Conservation (phyloP, 2,797 vertebrate species). For the Hypotaenidia okinawae region DNA sequence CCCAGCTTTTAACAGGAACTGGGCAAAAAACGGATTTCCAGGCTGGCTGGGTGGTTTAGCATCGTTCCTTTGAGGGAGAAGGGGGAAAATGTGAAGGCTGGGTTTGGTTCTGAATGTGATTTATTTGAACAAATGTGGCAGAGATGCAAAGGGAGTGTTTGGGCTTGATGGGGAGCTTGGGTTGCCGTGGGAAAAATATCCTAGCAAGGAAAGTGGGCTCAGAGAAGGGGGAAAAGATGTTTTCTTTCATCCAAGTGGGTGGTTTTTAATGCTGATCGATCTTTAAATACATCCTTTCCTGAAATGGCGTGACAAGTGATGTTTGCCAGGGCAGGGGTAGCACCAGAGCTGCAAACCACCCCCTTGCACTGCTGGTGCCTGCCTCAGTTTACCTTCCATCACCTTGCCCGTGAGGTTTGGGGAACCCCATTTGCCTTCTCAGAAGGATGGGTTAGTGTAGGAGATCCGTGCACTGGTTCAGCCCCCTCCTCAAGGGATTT, state of each 20-base stretch:
- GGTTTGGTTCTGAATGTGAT: neutral
- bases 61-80: neutral
- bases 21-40: neutral
- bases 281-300: neutral
- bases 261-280: neutral
- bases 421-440: neutral
- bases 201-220: neutral
- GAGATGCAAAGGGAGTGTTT: neutral
- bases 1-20: constrained; percentile 4
- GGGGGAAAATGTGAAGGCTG: neutral
- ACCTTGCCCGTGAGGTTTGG: neutral
- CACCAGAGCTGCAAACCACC: neutral
- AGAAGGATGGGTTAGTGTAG: neutral
- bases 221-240: neutral
- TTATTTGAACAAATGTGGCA: neutral
- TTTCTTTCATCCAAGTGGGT: neutral
- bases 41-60: neutral
- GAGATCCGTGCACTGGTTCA: neutral
- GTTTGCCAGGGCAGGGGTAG: neutral
- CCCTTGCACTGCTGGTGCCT: neutral
- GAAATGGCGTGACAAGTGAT: accelerated
- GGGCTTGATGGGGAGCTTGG: neutral
- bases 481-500: neutral
- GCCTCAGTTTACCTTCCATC: neutral
- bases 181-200: neutral